Base-by-base conservation (phyloP, 37 sponge, comb jelly and placozoan genomes). In the Geodia barretti region DNA sequence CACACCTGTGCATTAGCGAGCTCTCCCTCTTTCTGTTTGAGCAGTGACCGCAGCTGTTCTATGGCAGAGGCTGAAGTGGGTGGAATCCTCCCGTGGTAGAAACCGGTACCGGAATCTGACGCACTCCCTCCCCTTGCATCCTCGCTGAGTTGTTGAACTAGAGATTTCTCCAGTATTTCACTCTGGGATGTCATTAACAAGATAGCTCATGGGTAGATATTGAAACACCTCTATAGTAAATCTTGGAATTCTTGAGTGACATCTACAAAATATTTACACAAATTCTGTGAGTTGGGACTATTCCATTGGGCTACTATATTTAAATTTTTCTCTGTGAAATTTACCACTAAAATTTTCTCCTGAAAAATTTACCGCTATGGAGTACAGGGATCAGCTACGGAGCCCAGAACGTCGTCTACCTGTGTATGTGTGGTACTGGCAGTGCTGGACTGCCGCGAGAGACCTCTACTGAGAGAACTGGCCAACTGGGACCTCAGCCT, bases 1-100 rank as follows among this genome's bases (percentile, higher is more conserved):
- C 2, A 9, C 32, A 91, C 92, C 89, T 91, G 95, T 66, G 54
- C 29, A 78, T 84, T 95, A 32, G 81, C 29, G 20, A 95, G 78
- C 37, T 95, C 96, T 72, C 96, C 96, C 77, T 95, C 96, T 64
- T 82, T 91, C 72, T 92, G 96, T 61, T 86, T 95, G 25, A 95
- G 84, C 41, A 81, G 78, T 26, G 96, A 83, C 78, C 92, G 96
- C 20, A 92, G 75, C 37, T 75, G 78, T 41, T 95, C 96, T 4
- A 95, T 29, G 41, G 76, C 75, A 28, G 93, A 76, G 40, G 83
- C 86, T 39, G 92, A 86, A 24, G 81, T 59, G 1, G 70, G 4
- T 1, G 1, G 41, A 1, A 21, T 2, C 11, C 26, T 34, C 41
- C 14, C 26, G 74, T 39, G 73, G 82, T 72, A 14, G 54, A 47